These are phyloP conservation scores for Drosophila neocordata DNA, from an alignment of 1,140 invertebrate species.

Conservation along the genomic window DNA sequence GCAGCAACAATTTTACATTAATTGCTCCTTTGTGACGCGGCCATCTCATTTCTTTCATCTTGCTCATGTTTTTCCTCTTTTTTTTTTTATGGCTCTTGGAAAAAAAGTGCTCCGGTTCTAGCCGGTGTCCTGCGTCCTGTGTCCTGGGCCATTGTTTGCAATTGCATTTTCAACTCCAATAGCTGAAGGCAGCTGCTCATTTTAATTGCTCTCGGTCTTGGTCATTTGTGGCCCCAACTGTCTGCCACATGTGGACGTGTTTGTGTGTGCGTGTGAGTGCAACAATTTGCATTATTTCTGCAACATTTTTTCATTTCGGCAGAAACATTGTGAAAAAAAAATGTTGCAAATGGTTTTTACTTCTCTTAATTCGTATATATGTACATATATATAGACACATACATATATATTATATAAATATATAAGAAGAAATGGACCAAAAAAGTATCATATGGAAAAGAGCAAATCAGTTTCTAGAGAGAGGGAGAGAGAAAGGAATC, in stretches of 20 bases:
- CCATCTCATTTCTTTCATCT: conserved; percentile 24
- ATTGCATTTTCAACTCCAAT: conserved; percentile 55
- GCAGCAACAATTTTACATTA: conserved; percentile 71
- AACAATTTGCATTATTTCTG: conserved; percentile 57
- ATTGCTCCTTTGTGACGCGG: conserved; percentile 69
- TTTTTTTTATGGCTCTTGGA: conserved; percentile 27
- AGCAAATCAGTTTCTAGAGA: no score
- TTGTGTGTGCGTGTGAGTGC: conserved; percentile 15
- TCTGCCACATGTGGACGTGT: background rate
- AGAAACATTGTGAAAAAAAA: background rate
- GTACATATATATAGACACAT: background rate
- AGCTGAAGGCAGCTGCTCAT: conserved; percentile 36
- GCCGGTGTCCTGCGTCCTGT: conserved; percentile 10
- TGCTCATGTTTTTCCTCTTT: background rate
- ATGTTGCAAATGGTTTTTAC: background rate
- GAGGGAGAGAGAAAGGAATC: no score
- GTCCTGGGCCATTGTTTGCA: conserved; percentile 35
- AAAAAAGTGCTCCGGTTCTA: background rate
- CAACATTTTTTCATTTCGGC: conserved; percentile 20
- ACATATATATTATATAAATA: conserved; percentile 2
- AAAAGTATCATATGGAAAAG: no score
- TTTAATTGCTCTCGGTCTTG: conserved; percentile 61
- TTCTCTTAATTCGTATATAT: background rate
- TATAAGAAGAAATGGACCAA: no score
- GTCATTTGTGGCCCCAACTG: conserved; percentile 37